Evolutionary conservation across 2,113 vertebrate genomes (phyloP).

Genomic region (Ceuthmochares aereus): DNA sequence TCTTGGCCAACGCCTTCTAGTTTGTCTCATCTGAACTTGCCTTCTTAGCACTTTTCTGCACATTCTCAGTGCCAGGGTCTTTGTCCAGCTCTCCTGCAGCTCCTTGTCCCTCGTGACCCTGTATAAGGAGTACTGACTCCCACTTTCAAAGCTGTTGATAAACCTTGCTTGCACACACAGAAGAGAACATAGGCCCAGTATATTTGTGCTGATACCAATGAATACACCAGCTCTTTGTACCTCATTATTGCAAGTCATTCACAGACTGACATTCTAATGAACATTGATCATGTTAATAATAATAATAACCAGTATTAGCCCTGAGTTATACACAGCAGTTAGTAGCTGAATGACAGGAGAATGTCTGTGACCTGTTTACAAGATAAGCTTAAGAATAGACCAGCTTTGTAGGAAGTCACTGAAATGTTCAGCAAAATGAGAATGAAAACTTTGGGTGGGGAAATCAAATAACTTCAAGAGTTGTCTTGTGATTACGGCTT

Average conservation of each 20-base stretch:
- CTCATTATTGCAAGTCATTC: background rate
- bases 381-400: conserved; percentile 42
- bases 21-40: background rate
- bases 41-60: background rate
- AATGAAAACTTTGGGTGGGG: conserved; percentile 32
- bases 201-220: background rate
- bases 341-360: conserved; percentile 20
- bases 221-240: background rate
- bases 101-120: background rate
- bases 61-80: background rate
- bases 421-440: conserved; percentile 23
- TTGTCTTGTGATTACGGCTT: background rate
- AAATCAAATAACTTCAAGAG: conserved; percentile 6
- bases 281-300: background rate
- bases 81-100: background rate
- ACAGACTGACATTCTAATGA: background rate
- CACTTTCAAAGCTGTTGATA: background rate
- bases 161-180: background rate
- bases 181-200: background rate
- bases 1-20: background rate
- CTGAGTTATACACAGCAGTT: background rate
- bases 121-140: background rate
- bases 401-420: background rate
- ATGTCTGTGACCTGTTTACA: conserved; percentile 12
- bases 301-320: background rate